These are phyloP conservation scores for Montipora cactus DNA, from an alignment of 64 coral and sea anemone species.

Conservation along the genomic window DNA sequence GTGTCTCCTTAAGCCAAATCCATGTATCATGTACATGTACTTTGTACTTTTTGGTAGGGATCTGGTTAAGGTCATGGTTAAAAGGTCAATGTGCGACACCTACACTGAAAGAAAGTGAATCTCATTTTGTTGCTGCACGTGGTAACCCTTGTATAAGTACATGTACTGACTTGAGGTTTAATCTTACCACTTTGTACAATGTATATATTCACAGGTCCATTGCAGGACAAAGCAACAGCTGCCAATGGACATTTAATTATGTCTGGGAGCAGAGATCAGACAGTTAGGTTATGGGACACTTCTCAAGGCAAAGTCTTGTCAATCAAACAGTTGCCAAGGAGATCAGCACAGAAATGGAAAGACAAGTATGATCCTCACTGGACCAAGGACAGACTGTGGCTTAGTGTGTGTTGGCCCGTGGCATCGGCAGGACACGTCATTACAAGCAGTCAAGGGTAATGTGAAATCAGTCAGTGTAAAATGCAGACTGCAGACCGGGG, in stretches of 20 bases:
- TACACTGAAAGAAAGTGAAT: too few relatives aligned
- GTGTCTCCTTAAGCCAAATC: too few relatives aligned
- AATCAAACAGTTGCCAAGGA: conserved; percentile 84
- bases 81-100: too few relatives aligned
- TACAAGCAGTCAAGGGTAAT: conserved; percentile 85
- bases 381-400: conserved; percentile 81
- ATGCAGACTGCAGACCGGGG: too few relatives aligned
- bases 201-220: neutral
- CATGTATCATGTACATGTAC: too few relatives aligned
- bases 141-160: too few relatives aligned
- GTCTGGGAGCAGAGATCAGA: conserved; percentile 94
- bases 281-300: conserved; percentile 89
- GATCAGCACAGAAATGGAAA: conserved; percentile 86
- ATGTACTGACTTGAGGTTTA: too few relatives aligned
- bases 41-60: too few relatives aligned
- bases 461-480: neutral
- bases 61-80: too few relatives aligned
- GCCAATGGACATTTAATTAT: conserved; percentile 68
- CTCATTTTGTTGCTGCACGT: too few relatives aligned
- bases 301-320: conserved; percentile 72
- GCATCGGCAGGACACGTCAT: conserved; percentile 72
- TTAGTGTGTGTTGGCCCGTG: conserved; percentile 90
- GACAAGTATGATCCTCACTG: conserved; percentile 82
- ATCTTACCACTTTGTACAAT: too few relatives aligned
- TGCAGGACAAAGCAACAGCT: conserved; percentile 58